These are phyloP conservation scores for Malacosoma neustria DNA, from an alignment of 2,888 invertebrate genomes.

Conservation along the genomic window DNA sequence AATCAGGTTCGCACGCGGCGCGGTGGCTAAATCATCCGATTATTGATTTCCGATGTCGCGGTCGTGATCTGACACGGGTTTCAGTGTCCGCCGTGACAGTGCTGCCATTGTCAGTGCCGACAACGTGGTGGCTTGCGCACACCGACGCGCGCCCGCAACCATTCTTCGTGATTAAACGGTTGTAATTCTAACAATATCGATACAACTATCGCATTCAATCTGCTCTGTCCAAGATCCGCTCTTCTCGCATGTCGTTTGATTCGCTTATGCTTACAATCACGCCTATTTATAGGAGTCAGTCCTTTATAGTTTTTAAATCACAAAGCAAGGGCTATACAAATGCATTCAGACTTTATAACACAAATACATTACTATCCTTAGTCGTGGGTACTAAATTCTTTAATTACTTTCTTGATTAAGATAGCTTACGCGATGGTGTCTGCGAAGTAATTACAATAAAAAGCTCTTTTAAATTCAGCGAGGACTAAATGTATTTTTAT, in stretches of 20 bases:
- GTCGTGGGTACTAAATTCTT: conserved; percentile 1
- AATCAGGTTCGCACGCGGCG: conserved; percentile 74
- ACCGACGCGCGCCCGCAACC: conserved; percentile 50
- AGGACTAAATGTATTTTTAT: background rate
- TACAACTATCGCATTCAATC: conserved; percentile 60
- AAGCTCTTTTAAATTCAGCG: background rate
- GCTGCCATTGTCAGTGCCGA: conserved; percentile 57
- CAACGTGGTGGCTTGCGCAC: conserved; percentile 27
- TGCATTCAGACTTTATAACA: too few species aligned
- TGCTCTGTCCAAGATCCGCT: conserved; percentile 32
- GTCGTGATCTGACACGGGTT: conserved; percentile 68
- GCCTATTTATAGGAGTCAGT: background rate
- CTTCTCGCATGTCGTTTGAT: conserved; percentile 41
- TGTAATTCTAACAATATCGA: conserved; percentile 71
- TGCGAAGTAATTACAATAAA: background rate
- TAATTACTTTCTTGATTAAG: conserved; percentile 23
- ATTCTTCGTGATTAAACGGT: conserved; percentile 67
- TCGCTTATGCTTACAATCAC: conserved; percentile 10
- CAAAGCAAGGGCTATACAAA: too few species aligned
- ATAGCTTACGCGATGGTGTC: conserved; percentile 19
- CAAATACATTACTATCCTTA: too few species aligned
- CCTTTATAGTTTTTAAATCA: too few species aligned
- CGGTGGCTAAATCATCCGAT: conserved; percentile 74
- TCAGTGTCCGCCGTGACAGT: conserved; percentile 63
- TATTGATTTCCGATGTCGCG: conserved; percentile 74